These are phyloP conservation scores for Scylla paramamosain DNA, from an alignment of 1,140 invertebrate species.

Conservation along the genomic window DNA sequence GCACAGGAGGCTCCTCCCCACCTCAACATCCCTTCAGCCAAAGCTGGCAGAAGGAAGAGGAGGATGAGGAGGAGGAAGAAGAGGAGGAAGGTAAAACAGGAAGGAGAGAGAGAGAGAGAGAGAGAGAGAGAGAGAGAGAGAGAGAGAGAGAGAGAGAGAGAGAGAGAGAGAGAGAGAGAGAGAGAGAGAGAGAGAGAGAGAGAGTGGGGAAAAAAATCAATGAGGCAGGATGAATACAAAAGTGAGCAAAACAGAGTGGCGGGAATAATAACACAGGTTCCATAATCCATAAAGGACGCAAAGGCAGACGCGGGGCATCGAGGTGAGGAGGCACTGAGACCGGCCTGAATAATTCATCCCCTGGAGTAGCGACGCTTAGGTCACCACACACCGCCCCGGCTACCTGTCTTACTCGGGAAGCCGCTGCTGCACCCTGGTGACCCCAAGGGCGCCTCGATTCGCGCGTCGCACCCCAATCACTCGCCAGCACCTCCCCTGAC, in stretches of 20 bases:
- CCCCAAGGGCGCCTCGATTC: not conserved
- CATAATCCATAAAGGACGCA: not conserved
- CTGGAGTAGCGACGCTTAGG: not conserved
- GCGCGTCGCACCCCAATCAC: not conserved
- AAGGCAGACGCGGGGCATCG: not conserved
- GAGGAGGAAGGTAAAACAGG: too few species aligned
- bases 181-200: not conserved
- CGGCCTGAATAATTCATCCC: not conserved
- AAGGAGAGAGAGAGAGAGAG: too few species aligned
- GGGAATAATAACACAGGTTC: not conserved
- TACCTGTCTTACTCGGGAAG: not conserved
- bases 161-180: not conserved
- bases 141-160: not conserved
- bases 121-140: not conserved
- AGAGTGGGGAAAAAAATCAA: not conserved
- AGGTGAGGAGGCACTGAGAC: not conserved
- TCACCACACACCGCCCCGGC: not conserved
- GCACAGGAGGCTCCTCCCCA: too few species aligned
- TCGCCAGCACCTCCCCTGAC: not conserved
- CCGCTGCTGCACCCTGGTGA: not conserved
- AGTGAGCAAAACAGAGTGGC: not conserved
- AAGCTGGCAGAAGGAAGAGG: too few species aligned
- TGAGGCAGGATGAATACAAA: not conserved
- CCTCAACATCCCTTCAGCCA: too few species aligned
- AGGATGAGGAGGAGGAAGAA: too few species aligned